Evolutionary conservation across 2,113 vertebrate genomes (phyloP).

Genomic region (Cyprinodon variegatus): DNA sequence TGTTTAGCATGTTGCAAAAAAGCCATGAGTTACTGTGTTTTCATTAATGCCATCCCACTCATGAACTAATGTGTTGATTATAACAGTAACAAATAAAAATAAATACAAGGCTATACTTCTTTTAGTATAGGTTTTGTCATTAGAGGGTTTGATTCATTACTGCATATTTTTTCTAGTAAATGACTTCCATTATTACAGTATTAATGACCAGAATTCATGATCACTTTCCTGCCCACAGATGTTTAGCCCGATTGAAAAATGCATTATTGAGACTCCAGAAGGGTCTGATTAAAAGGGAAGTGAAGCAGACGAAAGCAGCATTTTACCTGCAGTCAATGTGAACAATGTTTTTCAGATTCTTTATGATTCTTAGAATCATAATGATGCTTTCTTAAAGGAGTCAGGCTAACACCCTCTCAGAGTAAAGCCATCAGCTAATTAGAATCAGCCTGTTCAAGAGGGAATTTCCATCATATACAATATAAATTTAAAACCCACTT

Average conservation of each 20-base stretch:
- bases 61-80: conserved; percentile 23
- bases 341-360: neutral
- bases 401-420: conserved; percentile 6
- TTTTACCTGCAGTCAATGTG: neutral
- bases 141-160: neutral
- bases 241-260: neutral
- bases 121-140: too few relatives aligned
- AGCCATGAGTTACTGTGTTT: conserved; percentile 35
- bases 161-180: neutral
- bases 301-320: neutral
- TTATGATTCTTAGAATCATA: neutral
- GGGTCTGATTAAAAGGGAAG: neutral
- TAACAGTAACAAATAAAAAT: conserved; percentile 5
- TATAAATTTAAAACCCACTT: neutral
- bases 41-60: conserved; percentile 12
- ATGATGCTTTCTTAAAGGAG: neutral
- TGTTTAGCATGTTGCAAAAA: conserved; percentile 29
- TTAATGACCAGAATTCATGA: neutral
- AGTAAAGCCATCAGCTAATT: neutral
- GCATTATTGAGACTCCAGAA: neutral
- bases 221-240: neutral
- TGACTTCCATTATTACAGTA: neutral
- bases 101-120: neutral
- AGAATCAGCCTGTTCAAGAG: neutral
- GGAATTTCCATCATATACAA: neutral